phyloP scores from a whole-genome alignment of 2,888 invertebrate species.

The Eristalinus aeneus region DNA sequence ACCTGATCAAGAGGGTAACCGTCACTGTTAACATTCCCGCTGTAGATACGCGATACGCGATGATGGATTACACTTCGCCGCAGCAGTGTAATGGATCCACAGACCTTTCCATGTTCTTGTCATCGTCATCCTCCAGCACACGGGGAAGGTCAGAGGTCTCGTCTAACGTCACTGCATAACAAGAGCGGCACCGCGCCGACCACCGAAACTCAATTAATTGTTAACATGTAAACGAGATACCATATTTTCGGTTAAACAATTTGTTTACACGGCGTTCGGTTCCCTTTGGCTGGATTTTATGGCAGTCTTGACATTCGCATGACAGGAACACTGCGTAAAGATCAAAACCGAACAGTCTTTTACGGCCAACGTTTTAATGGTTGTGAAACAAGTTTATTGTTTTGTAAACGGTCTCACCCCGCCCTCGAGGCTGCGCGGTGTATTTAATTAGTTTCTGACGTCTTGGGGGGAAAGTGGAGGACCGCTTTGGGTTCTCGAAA shows the following conservation, averaged over 20 bases:
- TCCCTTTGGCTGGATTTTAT: slow-evolving; percentile 14
- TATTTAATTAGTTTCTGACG: slow-evolving; percentile 30
- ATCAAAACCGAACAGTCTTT: slow-evolving; percentile 16
- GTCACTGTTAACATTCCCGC: slow-evolving; percentile 20
- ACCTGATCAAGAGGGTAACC: slow-evolving; percentile 8
- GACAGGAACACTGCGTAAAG: slow-evolving; percentile 32
- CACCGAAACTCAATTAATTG: slow-evolving; percentile 36
- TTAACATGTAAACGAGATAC: slow-evolving; percentile 25
- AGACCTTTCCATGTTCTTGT: not conserved
- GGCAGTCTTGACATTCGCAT: slow-evolving; percentile 33
- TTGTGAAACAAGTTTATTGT: slow-evolving; percentile 16
- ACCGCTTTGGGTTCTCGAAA: not conserved
- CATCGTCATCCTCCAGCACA: not conserved
- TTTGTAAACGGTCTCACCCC: slow-evolving; percentile 5
- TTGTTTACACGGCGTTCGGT: slow-evolving; percentile 25
- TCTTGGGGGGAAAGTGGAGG: not conserved
- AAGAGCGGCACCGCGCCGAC: not conserved
- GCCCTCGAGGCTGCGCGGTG: not conserved
- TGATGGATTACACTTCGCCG: slow-evolving; percentile 27
- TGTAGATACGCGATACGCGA: not conserved
- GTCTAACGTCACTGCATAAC: slow-evolving; percentile 33
- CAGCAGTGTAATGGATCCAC: not conserved
- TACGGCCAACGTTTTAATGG: slow-evolving; percentile 14
- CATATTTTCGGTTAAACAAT: slow-evolving; percentile 13
- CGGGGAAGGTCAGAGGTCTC: slow-evolving; percentile 15